Evolutionary conservation across 1,140 invertebrate genomes (phyloP).

Genomic region (Hyles euphorbiae): DNA sequence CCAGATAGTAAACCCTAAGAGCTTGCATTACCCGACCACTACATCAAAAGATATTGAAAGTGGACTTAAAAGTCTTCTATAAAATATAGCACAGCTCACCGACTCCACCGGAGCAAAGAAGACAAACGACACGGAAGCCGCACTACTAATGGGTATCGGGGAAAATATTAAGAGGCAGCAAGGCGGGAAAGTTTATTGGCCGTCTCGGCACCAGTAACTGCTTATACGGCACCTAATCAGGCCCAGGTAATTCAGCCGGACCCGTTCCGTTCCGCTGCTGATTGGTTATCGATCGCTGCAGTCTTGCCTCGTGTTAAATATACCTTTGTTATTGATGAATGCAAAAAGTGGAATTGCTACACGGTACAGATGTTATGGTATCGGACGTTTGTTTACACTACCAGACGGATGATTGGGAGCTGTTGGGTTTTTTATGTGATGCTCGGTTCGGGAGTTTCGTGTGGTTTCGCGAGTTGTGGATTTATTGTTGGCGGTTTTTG

Average conservation of each 20-base stretch:
- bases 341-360: background rate
- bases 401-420: too few relatives aligned
- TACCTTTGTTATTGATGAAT: slow-evolving; percentile 1
- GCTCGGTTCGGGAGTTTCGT: too few relatives aligned
- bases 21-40: too few relatives aligned
- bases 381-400: too few relatives aligned
- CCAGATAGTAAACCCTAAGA: too few relatives aligned
- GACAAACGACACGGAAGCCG: background rate
- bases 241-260: slow-evolving; percentile 10
- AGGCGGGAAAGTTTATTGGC: slow-evolving; percentile 10
- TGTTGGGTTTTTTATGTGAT: too few relatives aligned
- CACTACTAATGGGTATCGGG: slow-evolving; percentile 7
- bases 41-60: background rate
- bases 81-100: background rate
- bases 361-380: too few relatives aligned
- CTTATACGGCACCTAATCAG: slow-evolving; percentile 15
- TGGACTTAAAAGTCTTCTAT: background rate
- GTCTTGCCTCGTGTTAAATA: slow-evolving; percentile 4
- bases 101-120: background rate
- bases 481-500: too few relatives aligned
- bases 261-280: slow-evolving; percentile 5
- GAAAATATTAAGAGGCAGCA: slow-evolving; percentile 9
- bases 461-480: too few relatives aligned
- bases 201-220: slow-evolving; percentile 10
- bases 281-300: slow-evolving; percentile 15